Evolutionary conservation across 1,140 invertebrate species (phyloP).

Genomic region (Delia radicum): DNA sequence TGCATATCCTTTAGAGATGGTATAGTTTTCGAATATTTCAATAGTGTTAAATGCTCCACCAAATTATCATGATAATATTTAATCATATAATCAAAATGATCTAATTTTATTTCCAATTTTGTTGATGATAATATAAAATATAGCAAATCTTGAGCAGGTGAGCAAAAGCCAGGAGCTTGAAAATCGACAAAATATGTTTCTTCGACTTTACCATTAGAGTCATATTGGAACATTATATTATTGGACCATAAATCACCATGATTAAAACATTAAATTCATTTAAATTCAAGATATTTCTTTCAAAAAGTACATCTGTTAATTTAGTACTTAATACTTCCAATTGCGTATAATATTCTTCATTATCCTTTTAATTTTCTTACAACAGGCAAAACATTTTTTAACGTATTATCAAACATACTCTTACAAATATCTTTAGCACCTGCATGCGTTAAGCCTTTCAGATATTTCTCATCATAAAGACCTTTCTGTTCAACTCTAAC

Average conservation of each 20-base stretch:
- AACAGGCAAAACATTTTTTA: slow-evolving; percentile 31
- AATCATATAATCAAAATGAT: slow-evolving; percentile 43
- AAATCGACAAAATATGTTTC: slow-evolving; percentile 41
- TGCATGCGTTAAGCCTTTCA: slow-evolving; percentile 33
- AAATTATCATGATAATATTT: slow-evolving; percentile 44
- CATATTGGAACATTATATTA: slow-evolving; percentile 65
- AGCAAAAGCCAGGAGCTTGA: slow-evolving; percentile 39
- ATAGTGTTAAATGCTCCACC: slow-evolving; percentile 32
- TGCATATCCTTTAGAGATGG: slow-evolving; percentile 39
- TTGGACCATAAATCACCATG: slow-evolving; percentile 63
- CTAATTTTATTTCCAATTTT: slow-evolving; percentile 40
- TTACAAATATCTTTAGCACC: slow-evolving; percentile 29
- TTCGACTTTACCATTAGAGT: slow-evolving; percentile 50
- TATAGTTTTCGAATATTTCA: slow-evolving; percentile 39
- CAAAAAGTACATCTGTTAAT: background rate
- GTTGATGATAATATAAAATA: slow-evolving; percentile 45
- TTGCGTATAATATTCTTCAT: slow-evolving; percentile 36
- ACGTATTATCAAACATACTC: slow-evolving; percentile 31
- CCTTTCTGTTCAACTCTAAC: slow-evolving; percentile 32
- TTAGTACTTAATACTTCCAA: slow-evolving; percentile 29
- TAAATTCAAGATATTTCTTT: slow-evolving; percentile 33
- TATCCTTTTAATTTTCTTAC: slow-evolving; percentile 30
- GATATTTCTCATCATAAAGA: slow-evolving; percentile 28
- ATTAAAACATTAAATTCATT: slow-evolving; percentile 62
- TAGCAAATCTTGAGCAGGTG: slow-evolving; percentile 37